Conservation (phyloP, 2,113 vertebrate species). For the Anhinga rufa region DNA sequence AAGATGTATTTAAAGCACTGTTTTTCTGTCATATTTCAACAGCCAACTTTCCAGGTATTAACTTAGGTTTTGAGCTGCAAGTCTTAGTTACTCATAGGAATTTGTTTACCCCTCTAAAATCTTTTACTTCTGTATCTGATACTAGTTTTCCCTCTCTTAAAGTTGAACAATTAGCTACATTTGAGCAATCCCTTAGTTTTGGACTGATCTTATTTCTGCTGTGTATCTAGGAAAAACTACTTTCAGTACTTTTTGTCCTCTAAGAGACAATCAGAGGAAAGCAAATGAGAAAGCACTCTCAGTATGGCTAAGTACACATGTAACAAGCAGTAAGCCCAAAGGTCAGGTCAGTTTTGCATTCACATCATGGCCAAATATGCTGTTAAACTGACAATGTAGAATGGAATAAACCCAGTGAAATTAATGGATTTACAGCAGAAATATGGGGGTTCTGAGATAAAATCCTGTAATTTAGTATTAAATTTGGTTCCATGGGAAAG, state of each 20-base stretch:
- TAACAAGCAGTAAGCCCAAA: not conserved
- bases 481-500: not conserved
- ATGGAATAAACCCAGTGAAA: not conserved
- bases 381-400: not conserved
- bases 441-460: not conserved
- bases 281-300: not conserved
- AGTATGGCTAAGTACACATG: not conserved
- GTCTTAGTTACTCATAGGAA: not conserved
- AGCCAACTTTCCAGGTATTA: not conserved
- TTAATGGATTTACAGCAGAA: not conserved
- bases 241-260: not conserved
- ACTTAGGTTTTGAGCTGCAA: not conserved
- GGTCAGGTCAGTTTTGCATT: not conserved
- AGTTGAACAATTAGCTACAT: not conserved
- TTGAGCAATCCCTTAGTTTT: not conserved
- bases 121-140: not conserved
- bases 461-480: not conserved
- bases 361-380: not conserved
- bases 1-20: not conserved
- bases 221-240: not conserved
- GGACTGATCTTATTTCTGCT: not conserved
- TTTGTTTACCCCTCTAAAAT: not conserved
- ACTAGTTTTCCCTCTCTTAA: not conserved
- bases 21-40: not conserved
- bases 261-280: slow-evolving; percentile 21